Percentiles rank a stretch among this genome's conserved stretches.
Conservation (phyloP, 2,797 vertebrate species). For the Lagorchestes hirsutus region DNA sequence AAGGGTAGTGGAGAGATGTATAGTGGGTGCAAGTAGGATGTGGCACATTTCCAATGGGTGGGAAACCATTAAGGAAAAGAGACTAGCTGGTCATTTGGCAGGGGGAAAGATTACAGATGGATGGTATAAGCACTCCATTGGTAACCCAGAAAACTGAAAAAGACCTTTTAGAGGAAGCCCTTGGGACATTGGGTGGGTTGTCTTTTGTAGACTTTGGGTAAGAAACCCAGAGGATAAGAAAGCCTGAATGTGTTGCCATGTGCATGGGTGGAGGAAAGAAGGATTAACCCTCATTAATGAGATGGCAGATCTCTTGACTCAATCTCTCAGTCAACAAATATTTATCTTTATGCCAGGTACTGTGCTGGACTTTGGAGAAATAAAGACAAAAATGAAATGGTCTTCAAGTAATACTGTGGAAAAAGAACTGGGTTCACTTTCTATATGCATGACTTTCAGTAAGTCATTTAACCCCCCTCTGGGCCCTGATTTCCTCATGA, state of each 20-base stretch:
- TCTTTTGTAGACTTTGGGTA: neutral
- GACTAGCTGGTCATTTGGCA: neutral
- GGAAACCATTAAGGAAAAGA: neutral
- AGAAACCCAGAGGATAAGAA: neutral
- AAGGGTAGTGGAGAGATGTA: neutral
- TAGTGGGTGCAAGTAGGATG: neutral
- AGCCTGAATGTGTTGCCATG: neutral
- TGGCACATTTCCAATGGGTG: neutral
- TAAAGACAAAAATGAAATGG: neutral
- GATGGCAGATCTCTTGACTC: neutral
- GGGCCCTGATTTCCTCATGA: neutral
- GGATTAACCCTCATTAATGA: neutral
- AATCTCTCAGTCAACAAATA: neutral
- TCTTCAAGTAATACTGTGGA: neutral
- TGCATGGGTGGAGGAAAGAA: neutral
- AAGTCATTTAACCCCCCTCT: neutral
- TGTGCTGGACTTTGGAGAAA: neutral
- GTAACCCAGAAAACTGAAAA: neutral
- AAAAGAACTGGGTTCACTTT: neutral
- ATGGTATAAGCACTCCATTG: neutral
- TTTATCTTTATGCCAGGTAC: neutral
- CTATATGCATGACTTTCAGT: neutral
- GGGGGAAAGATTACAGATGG: neutral
- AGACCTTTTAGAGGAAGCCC: neutral
- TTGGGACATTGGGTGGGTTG: neutral